Percentiles rank a stretch among this genome's conserved stretches.
These are phyloP conservation scores for Chironex yamaguchii DNA, from an alignment of 30 jellyfish, hydroid and myxozoan genomes.

Conservation along the genomic window DNA sequence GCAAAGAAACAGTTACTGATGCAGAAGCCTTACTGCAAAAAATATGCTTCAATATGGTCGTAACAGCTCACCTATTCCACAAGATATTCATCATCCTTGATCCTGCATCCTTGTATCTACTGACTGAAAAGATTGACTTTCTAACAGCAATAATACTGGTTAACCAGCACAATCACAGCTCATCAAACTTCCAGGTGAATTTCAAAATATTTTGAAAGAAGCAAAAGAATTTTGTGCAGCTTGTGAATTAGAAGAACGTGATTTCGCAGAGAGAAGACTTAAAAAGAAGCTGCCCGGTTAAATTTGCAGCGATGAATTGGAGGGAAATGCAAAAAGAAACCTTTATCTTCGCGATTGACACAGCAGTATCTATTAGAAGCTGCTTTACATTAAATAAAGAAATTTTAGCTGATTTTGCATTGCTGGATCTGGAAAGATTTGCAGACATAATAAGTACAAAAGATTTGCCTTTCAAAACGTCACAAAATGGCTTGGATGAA, in stretches of 20 bases:
- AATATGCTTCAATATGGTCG: background rate
- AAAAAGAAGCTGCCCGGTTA: too few relatives aligned
- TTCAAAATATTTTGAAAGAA: background rate
- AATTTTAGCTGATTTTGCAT: background rate
- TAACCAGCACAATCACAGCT: background rate
- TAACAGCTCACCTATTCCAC: background rate
- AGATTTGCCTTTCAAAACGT: background rate
- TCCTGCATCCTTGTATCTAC: background rate
- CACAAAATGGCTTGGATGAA: background rate
- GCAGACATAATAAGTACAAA: background rate
- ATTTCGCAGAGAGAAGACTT: background rate
- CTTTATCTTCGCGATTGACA: background rate
- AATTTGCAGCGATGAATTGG: too few relatives aligned
- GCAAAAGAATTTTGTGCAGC: background rate
- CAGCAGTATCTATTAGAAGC: background rate
- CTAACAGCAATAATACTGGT: background rate
- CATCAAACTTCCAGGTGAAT: background rate
- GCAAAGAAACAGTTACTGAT: conserved; percentile 15
- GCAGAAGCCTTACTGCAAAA: conserved; percentile 7
- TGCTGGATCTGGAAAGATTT: conserved; percentile 10
- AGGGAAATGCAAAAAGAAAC: too few relatives aligned
- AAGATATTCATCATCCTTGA: background rate
- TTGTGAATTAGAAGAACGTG: background rate
- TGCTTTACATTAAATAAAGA: background rate
- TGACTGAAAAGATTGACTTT: background rate